Evolutionary conservation across 2,797 vertebrate species (phyloP).

Genomic region (Phrynocephalus vlangalii): DNA sequence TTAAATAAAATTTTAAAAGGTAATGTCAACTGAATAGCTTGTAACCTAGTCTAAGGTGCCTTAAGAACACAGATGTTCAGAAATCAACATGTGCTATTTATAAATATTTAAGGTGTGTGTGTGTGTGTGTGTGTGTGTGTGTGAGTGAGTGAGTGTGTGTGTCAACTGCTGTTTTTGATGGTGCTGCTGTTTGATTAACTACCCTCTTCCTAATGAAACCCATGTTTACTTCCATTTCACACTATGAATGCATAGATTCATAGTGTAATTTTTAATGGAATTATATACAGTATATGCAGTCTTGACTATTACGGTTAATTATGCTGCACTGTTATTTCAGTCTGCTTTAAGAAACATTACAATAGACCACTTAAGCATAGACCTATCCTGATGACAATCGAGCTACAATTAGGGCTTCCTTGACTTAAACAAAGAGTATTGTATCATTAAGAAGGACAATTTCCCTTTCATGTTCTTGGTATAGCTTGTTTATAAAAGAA

Average conservation of each 20-base stretch:
- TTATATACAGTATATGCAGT: not conserved
- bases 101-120: not conserved
- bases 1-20: too few species aligned
- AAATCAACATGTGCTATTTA: not conserved
- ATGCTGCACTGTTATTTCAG: slow-evolving; percentile 8
- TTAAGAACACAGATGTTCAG: not conserved
- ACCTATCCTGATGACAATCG: slow-evolving; percentile 14
- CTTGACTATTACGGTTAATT: slow-evolving; percentile 1
- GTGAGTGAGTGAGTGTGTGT: not conserved
- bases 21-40: not conserved
- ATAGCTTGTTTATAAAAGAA: slow-evolving; percentile 7
- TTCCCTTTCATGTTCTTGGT: slow-evolving; percentile 13
- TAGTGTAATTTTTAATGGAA: not conserved
- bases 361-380: slow-evolving; percentile 2
- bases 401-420: slow-evolving; percentile 16
- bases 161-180: too few species aligned
- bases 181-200: not conserved
- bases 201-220: not conserved
- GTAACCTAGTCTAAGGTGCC: not conserved
- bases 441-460: not conserved
- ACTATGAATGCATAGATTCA: not conserved
- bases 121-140: too few species aligned
- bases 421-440: not conserved
- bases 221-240: slow-evolving; percentile 6
- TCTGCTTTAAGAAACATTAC: slow-evolving; percentile 19